Percentiles rank a stretch among this genome's conserved stretches.
phyloP scores from a whole-genome alignment of 2,113 vertebrate species.

The Dasyprocta punctata region DNA sequence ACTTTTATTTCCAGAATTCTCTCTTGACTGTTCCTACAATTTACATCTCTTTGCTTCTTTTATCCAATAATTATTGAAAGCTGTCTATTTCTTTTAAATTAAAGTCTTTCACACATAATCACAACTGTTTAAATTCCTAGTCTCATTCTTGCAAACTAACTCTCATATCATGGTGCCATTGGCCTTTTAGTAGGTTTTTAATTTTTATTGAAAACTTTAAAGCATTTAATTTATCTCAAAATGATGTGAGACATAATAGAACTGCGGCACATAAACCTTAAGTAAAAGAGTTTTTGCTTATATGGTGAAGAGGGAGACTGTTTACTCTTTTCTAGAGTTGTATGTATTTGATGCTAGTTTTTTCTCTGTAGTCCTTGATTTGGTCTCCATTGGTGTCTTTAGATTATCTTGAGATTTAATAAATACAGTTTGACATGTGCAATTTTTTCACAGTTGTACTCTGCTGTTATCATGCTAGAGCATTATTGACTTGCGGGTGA shows the following conservation, averaged over 20 bases:
- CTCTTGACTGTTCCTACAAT: no score
- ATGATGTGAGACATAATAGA: neutral
- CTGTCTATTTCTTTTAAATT: no score
- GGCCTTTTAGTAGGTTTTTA: no score
- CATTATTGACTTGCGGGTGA: neutral
- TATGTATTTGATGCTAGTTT: neutral
- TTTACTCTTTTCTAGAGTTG: neutral
- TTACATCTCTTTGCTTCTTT: no score
- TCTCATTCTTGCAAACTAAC: no score
- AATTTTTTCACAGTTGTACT: neutral
- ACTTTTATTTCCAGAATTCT: no score
- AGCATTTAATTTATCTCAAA: neutral
- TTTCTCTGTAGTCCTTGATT: neutral
- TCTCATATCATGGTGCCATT: no score
- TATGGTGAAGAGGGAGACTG: neutral
- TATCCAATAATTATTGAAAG: no score
- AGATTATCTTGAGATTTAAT: neutral
- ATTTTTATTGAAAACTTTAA: neutral
- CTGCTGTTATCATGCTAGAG: neutral
- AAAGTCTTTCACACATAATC: no score
- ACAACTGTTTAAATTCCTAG: no score
- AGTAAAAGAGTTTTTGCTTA: neutral
- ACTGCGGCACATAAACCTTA: neutral
- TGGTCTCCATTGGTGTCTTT: neutral
- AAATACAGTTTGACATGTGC: neutral